Percentiles rank a stretch among this genome's conserved stretches.
Evolutionary conservation across 2,797 vertebrate species (phyloP).

Genomic region (Eptatretus atami): DNA sequence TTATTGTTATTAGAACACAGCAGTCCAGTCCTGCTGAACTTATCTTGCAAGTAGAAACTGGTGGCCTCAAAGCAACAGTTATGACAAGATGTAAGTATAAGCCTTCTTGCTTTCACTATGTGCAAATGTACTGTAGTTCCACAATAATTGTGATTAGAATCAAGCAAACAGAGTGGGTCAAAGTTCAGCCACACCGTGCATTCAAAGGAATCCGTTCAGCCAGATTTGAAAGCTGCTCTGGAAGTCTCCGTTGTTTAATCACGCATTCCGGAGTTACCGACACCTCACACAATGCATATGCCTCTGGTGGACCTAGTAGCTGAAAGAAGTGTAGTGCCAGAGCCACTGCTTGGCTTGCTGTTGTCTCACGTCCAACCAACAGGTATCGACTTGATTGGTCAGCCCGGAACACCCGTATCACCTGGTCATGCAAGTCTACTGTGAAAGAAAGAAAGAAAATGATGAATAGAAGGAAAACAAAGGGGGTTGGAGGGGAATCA

Average conservation of each 20-base stretch:
- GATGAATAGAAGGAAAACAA: not conserved
- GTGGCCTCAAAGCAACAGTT: no score
- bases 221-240: constrained; percentile 70
- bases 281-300: constrained; percentile 67
- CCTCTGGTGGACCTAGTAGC: constrained; percentile 30
- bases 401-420: constrained; percentile 71
- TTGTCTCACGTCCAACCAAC: constrained; percentile 86
- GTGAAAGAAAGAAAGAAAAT: not conserved
- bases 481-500: not conserved
- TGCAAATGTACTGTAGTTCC: no score
- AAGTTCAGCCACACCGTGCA: constrained; percentile 24
- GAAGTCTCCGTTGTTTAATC: constrained; percentile 62
- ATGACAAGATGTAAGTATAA: no score
- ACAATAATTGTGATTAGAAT: no score
- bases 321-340: constrained; percentile 57
- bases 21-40: no score
- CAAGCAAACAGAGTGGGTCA: no score
- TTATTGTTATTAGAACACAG: no score
- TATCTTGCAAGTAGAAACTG: no score
- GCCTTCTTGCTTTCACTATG: no score
- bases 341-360: constrained; percentile 62
- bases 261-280: constrained; percentile 67
- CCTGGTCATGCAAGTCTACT: constrained; percentile 71
- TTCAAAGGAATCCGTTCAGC: constrained; percentile 85
- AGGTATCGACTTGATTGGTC: constrained; percentile 95